A percentile compares a stretch with the other conserved stretches of the same genome.
Evolutionary conservation across 2,113 vertebrate genomes (phyloP).

Genomic region (Larimichthys crocea): DNA sequence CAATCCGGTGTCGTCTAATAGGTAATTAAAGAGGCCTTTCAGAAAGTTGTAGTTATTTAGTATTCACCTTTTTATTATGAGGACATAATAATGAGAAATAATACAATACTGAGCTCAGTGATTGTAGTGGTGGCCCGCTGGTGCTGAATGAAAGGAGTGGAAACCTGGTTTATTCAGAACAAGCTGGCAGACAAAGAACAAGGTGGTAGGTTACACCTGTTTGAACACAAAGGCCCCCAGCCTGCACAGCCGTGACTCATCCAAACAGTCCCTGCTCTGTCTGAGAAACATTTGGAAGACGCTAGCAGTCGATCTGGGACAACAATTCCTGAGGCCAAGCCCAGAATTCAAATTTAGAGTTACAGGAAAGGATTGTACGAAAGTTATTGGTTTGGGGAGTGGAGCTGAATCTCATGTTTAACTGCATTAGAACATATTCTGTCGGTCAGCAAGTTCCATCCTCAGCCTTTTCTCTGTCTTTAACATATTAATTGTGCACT

Average conservation of each 20-base stretch:
- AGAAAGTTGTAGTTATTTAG: constrained; percentile 5
- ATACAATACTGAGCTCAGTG: not conserved
- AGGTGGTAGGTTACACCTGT: constrained; percentile 27
- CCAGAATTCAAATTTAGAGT: constrained; percentile 1
- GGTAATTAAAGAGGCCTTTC: constrained; percentile 27
- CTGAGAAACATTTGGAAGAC: constrained; percentile 30
- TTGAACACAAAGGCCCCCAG: constrained; percentile 24
- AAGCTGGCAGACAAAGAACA: constrained; percentile 22
- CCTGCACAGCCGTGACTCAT: constrained; percentile 25
- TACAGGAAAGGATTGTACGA: not conserved
- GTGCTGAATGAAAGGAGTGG: constrained; percentile 8
- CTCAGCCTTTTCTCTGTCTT: not conserved
- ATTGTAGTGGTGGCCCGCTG: not conserved
- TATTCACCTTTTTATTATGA: constrained; percentile 27
- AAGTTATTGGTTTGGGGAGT: not conserved
- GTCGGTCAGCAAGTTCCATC: not conserved
- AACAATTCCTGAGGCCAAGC: not conserved
- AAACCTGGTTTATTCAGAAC: constrained; percentile 8
- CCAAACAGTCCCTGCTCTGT: not conserved
- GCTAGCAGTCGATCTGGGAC: not conserved
- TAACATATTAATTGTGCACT: not conserved
- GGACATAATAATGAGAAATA: constrained; percentile 16
- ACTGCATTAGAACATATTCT: not conserved
- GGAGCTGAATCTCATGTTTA: not conserved
- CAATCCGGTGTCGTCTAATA: constrained; percentile 26